Percentiles rank a stretch among this genome's conserved stretches.
phyloP scores from a whole-genome alignment of 2,797 vertebrate species.

The Poecilia velifera region DNA sequence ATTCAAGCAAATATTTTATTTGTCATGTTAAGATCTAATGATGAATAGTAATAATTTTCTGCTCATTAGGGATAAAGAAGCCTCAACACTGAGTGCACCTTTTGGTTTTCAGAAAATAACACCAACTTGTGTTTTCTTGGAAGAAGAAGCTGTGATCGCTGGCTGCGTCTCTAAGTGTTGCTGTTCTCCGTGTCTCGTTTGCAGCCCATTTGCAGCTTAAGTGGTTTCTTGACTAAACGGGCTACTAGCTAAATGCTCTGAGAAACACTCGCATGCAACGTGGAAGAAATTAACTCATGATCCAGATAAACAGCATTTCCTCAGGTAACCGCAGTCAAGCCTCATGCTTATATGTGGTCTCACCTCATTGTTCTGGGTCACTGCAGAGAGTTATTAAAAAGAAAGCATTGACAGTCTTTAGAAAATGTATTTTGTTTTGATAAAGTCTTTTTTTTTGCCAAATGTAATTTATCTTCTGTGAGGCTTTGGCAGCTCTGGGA shows the following conservation, averaged over 20 bases:
- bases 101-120: background rate
- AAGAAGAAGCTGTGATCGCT: conserved; percentile 5
- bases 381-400: conserved; percentile 24
- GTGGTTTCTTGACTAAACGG: conserved; percentile 43
- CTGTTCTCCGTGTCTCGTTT: conserved; percentile 39
- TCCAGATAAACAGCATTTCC: conserved; percentile 31
- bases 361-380: conserved; percentile 11
- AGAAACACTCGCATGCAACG: conserved; percentile 15
- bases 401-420: conserved; percentile 29
- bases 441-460: conserved; percentile 2
- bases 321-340: conserved; percentile 20
- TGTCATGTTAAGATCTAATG: background rate
- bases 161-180: conserved; percentile 24
- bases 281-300: conserved; percentile 24
- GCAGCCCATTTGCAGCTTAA: conserved; percentile 61
- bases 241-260: conserved; percentile 36
- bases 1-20: background rate
- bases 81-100: background rate
- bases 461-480: conserved; percentile 10
- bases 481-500: conserved; percentile 26
- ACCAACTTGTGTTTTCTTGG: background rate
- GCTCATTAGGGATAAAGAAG: background rate
- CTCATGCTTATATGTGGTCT: conserved; percentile 9
- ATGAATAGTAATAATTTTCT: background rate
- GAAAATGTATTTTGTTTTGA: conserved; percentile 19